A percentile compares a stretch with the other conserved stretches of the same genome.
phyloP scores from a whole-genome alignment of 1,140 invertebrate species.

The Sminthurinus signatus region DNA sequence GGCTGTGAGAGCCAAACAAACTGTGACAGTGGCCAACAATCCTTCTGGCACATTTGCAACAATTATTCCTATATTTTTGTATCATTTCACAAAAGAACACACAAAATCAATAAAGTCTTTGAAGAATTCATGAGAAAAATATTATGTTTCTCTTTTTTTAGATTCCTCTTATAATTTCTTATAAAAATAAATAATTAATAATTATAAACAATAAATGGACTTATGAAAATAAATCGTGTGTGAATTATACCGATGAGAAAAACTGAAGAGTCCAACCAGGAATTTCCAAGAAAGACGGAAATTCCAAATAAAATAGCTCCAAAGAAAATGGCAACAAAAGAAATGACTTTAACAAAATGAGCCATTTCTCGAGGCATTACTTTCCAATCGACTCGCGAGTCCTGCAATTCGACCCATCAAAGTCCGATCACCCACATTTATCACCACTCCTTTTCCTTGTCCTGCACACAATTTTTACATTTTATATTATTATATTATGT shows the following conservation, averaged over 20 bases:
- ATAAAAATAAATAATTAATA: no score
- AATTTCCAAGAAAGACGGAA: conserved; percentile 59
- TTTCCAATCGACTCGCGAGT: conserved; percentile 64
- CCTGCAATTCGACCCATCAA: conserved; percentile 80
- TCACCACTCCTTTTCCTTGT: conserved; percentile 64
- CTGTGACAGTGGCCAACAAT: conserved; percentile 34
- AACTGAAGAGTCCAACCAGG: conserved; percentile 65
- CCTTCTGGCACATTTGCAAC: conserved; percentile 14
- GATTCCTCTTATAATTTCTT: no score
- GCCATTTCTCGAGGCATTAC: conserved; percentile 77
- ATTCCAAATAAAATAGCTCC: conserved; percentile 68
- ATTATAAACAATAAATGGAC: no score
- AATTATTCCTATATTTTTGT: no score
- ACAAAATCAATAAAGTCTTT: no score
- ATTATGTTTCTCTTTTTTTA: no score
- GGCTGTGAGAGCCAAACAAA: conserved; percentile 46
- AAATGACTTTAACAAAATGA: conserved; percentile 76
- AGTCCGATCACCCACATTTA: conserved; percentile 76
- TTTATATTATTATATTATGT: no score
- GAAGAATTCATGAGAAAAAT: no score
- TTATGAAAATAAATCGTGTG: no score
- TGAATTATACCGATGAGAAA: conserved; percentile 72
- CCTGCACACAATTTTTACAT: conserved; percentile 61
- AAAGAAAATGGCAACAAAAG: conserved; percentile 63
- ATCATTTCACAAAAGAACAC: no score